Percentiles rank a stretch among this genome's conserved stretches.
These are phyloP conservation scores for Myotis vivesi DNA, from an alignment of 2,797 vertebrate species.

Conservation along the genomic window DNA sequence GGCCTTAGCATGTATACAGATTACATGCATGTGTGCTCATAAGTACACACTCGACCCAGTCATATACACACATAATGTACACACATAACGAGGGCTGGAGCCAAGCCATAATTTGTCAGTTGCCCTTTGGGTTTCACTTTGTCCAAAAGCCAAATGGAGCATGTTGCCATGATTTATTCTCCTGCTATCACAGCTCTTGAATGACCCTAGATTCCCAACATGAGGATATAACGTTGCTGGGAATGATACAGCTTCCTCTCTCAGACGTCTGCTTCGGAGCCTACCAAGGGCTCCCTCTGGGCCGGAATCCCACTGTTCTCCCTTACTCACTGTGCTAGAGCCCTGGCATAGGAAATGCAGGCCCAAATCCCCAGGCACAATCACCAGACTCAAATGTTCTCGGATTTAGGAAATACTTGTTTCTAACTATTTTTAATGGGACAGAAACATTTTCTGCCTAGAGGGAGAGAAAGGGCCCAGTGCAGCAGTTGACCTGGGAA, in stretches of 20 bases:
- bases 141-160: conserved; percentile 53
- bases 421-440: neutral
- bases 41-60: neutral
- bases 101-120: neutral
- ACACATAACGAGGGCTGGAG: neutral
- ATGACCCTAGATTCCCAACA: neutral
- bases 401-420: neutral
- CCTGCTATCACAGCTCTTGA: neutral
- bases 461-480: neutral
- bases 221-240: neutral
- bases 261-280: neutral
- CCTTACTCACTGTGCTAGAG: neutral
- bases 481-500: neutral
- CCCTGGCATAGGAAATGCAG: neutral
- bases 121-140: conserved; percentile 21
- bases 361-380: neutral
- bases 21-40: neutral
- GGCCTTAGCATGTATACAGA: neutral
- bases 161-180: neutral
- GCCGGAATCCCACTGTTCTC: neutral
- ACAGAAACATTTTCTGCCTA: neutral
- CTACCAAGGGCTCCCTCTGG: neutral
- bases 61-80: fast-evolving
- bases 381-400: neutral
- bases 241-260: neutral